Conservation (phyloP, 2,888 invertebrate genomes). For the Petrolisthes manimaculis region DNA sequence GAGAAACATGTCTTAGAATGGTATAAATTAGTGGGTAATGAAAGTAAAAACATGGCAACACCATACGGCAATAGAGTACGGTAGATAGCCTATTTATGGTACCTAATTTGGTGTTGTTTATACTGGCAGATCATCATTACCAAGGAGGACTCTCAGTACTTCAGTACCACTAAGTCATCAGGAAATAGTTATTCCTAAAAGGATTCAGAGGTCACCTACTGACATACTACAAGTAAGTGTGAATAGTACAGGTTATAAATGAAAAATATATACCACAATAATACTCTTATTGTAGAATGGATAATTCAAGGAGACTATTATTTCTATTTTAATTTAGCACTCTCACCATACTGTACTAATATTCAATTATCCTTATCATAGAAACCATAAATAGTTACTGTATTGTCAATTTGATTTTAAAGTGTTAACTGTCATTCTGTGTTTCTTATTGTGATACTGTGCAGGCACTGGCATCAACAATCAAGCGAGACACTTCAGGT, state of each 20-base stretch:
- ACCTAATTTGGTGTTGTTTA: neutral
- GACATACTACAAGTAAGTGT: slow-evolving; percentile 57
- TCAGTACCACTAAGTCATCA: neutral
- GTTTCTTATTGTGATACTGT: too few relatives aligned
- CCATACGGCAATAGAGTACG: too few relatives aligned
- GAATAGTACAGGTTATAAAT: neutral
- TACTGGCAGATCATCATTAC: neutral
- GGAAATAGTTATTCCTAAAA: slow-evolving; percentile 49
- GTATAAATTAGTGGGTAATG: too few relatives aligned
- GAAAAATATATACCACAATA: neutral
- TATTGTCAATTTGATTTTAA: neutral
- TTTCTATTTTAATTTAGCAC: neutral
- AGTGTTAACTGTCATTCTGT: neutral
- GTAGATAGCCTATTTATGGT: too few relatives aligned
- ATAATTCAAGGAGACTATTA: neutral
- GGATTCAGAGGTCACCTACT: slow-evolving; percentile 56
- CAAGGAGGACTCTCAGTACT: neutral
- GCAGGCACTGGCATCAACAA: slow-evolving; percentile 81
- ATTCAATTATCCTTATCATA: neutral
- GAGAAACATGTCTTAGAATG: too few relatives aligned
- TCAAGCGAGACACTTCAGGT: slow-evolving; percentile 85
- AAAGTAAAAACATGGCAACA: too few relatives aligned
- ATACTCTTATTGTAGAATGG: neutral
- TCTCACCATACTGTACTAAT: neutral
- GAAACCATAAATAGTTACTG: neutral